A percentile compares a stretch with the other conserved stretches of the same genome.
These are phyloP conservation scores for Heliconius hortense DNA, from an alignment of 2,888 invertebrate species.

Conservation along the genomic window DNA sequence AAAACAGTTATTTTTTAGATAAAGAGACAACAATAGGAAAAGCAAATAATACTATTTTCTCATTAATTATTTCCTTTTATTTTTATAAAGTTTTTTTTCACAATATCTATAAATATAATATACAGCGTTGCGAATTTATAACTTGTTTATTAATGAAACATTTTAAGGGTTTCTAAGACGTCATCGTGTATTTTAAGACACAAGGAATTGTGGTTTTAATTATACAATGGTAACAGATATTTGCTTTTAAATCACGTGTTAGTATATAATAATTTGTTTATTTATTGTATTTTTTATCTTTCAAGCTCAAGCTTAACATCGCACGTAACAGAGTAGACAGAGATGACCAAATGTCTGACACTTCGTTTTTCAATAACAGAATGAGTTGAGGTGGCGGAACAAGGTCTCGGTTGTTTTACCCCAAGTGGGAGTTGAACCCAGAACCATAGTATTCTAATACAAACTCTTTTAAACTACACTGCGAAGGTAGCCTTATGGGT, in stretches of 20 bases:
- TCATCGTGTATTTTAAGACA: neutral
- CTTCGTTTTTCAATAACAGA: neutral
- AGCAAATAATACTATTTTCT: neutral
- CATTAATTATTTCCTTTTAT: neutral
- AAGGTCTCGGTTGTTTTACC: neutral
- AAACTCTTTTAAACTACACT: neutral
- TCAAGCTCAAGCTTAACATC: too few species aligned
- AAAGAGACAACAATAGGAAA: neutral
- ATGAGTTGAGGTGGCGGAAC: neutral
- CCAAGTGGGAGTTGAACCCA: neutral
- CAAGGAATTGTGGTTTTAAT: neutral
- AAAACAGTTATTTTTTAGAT: too few species aligned
- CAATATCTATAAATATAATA: neutral
- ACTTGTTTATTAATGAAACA: slow-evolving; percentile 7
- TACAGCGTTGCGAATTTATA: neutral
- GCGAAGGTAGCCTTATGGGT: too few species aligned
- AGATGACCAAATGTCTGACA: neutral
- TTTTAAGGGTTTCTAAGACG: neutral
- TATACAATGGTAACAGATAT: neutral
- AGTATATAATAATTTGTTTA: too few species aligned
- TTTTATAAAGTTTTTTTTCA: neutral
- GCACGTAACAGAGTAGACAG: too few species aligned
- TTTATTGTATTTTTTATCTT: too few species aligned
- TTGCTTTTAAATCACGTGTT: too few species aligned
- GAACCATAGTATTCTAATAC: too few species aligned